phyloP scores from a whole-genome alignment of 2,797 vertebrate species.

The Acanthornis magna region DNA sequence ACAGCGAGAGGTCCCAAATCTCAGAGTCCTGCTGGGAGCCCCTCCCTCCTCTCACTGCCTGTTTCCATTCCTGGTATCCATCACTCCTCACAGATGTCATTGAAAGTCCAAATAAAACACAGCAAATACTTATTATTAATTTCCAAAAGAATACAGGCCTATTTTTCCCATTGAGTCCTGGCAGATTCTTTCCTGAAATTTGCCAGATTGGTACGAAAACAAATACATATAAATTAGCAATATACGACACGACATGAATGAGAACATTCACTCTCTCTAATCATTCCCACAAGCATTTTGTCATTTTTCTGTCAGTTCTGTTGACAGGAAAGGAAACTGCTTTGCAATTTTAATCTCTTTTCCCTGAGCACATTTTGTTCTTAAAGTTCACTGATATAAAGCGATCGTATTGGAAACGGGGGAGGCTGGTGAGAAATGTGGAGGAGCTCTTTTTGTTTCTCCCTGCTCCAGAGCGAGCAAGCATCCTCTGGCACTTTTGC shows the following conservation, averaged over 20 bases:
- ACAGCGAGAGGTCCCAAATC: neutral
- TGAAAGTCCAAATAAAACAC: conserved; percentile 27
- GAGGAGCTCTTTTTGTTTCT: neutral
- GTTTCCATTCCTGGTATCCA: neutral
- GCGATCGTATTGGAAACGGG: neutral
- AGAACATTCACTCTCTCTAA: conserved; percentile 31
- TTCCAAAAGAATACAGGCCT: neutral
- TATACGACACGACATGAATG: neutral
- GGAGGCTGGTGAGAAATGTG: neutral
- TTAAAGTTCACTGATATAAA: conserved; percentile 7
- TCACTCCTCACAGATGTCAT: neutral
- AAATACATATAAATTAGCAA: conserved; percentile 44
- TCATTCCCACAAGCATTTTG: conserved; percentile 44
- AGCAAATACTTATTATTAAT: conserved; percentile 9
- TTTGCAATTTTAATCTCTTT: conserved; percentile 43
- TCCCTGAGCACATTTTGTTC: conserved; percentile 28
- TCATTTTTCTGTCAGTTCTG: conserved; percentile 40
- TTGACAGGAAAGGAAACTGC: conserved; percentile 16
- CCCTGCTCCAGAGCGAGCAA: neutral
- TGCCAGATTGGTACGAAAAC: neutral
- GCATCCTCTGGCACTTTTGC: neutral
- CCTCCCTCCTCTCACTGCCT: neutral
- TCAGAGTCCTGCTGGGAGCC: neutral
- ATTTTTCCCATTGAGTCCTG: conserved; percentile 17
- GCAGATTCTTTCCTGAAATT: conserved; percentile 19